Evolutionary conservation across 2,113 vertebrate genomes (phyloP).

Genomic region (Cyanistes caeruleus): DNA sequence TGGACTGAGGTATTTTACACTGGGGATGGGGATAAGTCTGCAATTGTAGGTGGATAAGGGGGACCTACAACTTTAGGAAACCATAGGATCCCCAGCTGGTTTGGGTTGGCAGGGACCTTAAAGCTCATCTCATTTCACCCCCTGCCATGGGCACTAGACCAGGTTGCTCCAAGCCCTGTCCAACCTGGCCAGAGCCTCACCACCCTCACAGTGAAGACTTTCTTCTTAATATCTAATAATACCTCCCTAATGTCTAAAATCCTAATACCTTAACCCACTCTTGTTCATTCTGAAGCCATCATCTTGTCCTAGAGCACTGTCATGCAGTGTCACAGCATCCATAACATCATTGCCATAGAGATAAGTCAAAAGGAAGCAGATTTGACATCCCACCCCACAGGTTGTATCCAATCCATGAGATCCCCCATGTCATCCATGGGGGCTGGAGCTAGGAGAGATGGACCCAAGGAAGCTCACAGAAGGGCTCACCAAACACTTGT

Average conservation of each 20-base stretch:
- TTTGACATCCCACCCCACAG: not conserved
- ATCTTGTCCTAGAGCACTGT: not conserved
- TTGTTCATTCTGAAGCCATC: not conserved
- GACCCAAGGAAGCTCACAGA: not conserved
- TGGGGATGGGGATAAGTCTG: not conserved
- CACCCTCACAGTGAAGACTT: not conserved
- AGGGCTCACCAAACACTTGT: not conserved
- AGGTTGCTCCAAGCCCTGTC: fast-evolving
- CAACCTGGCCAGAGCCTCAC: not conserved
- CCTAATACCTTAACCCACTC: not conserved
- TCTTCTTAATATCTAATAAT: not conserved
- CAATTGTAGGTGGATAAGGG: too few relatives aligned
- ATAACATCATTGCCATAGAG: too few relatives aligned
- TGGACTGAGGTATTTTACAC: not conserved
- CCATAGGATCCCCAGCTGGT: not conserved
- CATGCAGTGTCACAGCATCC: not conserved
- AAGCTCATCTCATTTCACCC: not conserved
- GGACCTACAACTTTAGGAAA: not conserved
- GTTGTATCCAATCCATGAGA: not conserved
- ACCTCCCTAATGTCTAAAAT: not conserved
- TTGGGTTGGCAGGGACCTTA: not conserved
- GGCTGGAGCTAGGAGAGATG: not conserved
- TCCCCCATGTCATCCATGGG: not conserved
- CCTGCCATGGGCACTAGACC: not conserved
- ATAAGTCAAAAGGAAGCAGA: not conserved